These are phyloP conservation scores for Phalacrocorax brasilianus DNA, from an alignment of 2,113 vertebrate genomes.

Conservation along the genomic window DNA sequence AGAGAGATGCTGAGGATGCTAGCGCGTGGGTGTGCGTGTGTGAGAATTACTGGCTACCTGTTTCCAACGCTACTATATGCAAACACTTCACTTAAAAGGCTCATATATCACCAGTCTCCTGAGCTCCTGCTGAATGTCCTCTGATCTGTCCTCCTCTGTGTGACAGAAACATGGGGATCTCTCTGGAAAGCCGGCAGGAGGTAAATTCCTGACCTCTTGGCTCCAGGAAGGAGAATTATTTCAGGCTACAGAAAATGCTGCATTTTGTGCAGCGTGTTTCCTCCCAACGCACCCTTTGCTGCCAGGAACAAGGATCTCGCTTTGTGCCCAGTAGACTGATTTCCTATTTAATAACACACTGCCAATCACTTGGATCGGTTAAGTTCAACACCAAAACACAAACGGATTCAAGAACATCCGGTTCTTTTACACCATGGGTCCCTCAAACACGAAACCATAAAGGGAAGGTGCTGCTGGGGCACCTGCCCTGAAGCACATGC, in stretches of 20 bases:
- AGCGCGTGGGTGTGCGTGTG: accelerated
- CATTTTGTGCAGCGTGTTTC: background rate
- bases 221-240: background rate
- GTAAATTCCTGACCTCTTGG: background rate
- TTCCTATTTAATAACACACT: constrained; percentile 20
- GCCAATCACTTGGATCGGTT: constrained; percentile 9
- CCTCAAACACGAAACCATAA: background rate
- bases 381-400: constrained; percentile 17
- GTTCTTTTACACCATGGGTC: background rate
- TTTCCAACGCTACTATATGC: background rate
- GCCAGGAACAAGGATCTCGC: background rate
- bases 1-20: background rate
- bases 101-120: background rate
- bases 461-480: background rate
- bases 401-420: background rate
- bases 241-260: background rate
- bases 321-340: background rate
- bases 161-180: background rate
- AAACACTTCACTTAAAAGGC: background rate
- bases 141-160: background rate
- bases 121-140: background rate
- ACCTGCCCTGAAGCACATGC: accelerated
- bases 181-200: background rate
- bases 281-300: background rate
- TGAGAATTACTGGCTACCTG: background rate